These are phyloP conservation scores for Agrochola lota DNA, from an alignment of 2,888 invertebrate genomes.

Conservation along the genomic window DNA sequence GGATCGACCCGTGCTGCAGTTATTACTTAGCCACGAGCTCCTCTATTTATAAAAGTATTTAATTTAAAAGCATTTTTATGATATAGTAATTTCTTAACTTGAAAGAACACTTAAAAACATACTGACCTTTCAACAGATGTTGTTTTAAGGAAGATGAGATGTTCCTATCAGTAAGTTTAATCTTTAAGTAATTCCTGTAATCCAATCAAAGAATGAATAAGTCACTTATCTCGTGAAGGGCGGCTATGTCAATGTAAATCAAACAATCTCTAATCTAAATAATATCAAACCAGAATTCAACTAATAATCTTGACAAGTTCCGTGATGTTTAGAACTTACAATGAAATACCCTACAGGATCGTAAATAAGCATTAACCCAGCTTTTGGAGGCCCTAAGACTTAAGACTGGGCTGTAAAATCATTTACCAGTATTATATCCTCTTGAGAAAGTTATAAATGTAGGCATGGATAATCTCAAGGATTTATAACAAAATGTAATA, in stretches of 20 bases:
- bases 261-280: constrained; percentile 2
- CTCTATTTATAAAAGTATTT: too few species aligned
- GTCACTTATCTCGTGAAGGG: background rate
- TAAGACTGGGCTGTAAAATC: constrained; percentile 58
- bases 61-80: too few species aligned
- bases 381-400: constrained; percentile 55
- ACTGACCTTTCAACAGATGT: background rate
- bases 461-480: constrained; percentile 47
- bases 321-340: constrained; percentile 53
- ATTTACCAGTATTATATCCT: constrained; percentile 61
- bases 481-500: constrained; percentile 44
- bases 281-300: constrained; percentile 24
- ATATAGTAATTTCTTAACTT: background rate
- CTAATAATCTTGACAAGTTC: constrained; percentile 36
- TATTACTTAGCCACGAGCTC: too few species aligned
- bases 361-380: constrained; percentile 67
- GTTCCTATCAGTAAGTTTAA: background rate
- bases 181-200: background rate
- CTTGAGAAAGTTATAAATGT: constrained; percentile 52
- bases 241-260: background rate
- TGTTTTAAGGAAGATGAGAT: background rate
- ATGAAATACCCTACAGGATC: constrained; percentile 56
- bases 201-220: background rate
- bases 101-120: background rate
- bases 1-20: too few species aligned